Conservation (phyloP, 2,797 vertebrate genomes). For the Microctenopoma steveboyesi region DNA sequence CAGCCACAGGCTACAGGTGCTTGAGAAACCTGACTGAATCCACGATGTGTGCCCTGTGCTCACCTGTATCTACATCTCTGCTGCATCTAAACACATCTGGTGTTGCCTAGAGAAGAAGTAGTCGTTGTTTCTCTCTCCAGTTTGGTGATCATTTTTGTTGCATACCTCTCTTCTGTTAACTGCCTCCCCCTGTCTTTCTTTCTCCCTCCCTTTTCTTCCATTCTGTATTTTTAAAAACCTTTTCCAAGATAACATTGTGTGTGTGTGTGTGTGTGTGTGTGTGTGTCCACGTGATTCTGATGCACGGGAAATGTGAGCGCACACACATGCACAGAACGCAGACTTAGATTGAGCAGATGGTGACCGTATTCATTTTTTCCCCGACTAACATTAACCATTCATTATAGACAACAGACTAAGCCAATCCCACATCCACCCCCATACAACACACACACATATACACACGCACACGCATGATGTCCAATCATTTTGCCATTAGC, state of each 20-base stretch:
- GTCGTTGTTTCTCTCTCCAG: conserved; percentile 23
- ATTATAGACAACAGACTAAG: conserved; percentile 85
- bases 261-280: conserved; percentile 47
- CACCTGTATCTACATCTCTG: conserved; percentile 71
- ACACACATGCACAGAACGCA: conserved; percentile 74
- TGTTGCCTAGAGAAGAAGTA: conserved; percentile 20
- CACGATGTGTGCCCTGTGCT: conserved; percentile 62
- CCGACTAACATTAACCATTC: conserved; percentile 87
- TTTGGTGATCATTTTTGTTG: conserved; percentile 41
- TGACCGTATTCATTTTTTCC: conserved; percentile 88
- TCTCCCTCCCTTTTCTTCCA: conserved; percentile 53
- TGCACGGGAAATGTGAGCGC: conserved; percentile 55
- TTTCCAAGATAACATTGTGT: conserved; percentile 73
- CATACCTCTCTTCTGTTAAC: conserved; percentile 45
- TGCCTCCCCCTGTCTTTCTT: conserved; percentile 55
- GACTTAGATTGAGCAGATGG: conserved; percentile 87
- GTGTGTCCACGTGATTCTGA: conserved; percentile 57
- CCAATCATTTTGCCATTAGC: conserved; percentile 75
- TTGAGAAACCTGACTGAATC: conserved; percentile 43
- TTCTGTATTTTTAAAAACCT: conserved; percentile 74
- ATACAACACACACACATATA: conserved; percentile 53
- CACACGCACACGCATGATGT: conserved; percentile 49
- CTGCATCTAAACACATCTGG: conserved; percentile 50
- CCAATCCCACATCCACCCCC: conserved; percentile 83
- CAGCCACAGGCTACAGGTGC: conserved; percentile 31